Evolutionary conservation across 2,113 vertebrate species (phyloP).

Genomic region (Tor tambroides): DNA sequence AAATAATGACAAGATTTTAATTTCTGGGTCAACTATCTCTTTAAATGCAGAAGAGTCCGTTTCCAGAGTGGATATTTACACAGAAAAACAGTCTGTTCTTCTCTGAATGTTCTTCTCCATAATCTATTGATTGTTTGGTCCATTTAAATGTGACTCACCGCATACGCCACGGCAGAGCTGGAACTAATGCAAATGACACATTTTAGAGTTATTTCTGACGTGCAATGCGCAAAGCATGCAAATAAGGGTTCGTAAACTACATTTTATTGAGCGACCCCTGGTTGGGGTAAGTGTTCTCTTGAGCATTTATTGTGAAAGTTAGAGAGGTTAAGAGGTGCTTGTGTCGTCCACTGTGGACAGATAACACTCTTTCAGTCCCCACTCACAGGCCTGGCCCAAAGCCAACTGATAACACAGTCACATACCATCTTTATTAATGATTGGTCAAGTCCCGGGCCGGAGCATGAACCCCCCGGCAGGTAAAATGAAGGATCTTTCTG

Average conservation of each 20-base stretch:
- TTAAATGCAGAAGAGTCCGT: not conserved
- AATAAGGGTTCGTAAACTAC: not conserved
- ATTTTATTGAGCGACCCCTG: constrained; percentile 6
- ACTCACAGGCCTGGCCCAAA: constrained; percentile 49
- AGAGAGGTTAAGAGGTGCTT: constrained; percentile 43
- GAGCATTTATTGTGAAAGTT: constrained; percentile 46
- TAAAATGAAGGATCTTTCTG: constrained; percentile 40
- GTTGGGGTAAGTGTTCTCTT: constrained; percentile 35
- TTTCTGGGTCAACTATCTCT: not conserved
- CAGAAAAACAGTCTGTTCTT: not conserved
- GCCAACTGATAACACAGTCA: constrained; percentile 61
- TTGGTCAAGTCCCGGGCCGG: constrained; percentile 55
- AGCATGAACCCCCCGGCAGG: constrained; percentile 25
- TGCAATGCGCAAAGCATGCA: constrained; percentile 3
- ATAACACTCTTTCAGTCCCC: constrained; percentile 58
- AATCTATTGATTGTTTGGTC: constrained; percentile 16
- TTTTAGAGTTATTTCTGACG: not conserved
- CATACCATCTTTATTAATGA: constrained; percentile 68
- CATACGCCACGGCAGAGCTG: not conserved
- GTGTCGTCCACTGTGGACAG: constrained; percentile 51
- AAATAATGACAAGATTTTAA: too few relatives aligned
- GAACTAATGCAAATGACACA: constrained; percentile 13
- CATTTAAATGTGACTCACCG: constrained; percentile 12
- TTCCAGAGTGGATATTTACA: not conserved
- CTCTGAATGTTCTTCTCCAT: constrained; percentile 1